A percentile compares a stretch with the other conserved stretches of the same genome.
Evolutionary conservation across 92 coral and sea anemone species (phyloP).

Genomic region (Epizoanthus scotinus): DNA sequence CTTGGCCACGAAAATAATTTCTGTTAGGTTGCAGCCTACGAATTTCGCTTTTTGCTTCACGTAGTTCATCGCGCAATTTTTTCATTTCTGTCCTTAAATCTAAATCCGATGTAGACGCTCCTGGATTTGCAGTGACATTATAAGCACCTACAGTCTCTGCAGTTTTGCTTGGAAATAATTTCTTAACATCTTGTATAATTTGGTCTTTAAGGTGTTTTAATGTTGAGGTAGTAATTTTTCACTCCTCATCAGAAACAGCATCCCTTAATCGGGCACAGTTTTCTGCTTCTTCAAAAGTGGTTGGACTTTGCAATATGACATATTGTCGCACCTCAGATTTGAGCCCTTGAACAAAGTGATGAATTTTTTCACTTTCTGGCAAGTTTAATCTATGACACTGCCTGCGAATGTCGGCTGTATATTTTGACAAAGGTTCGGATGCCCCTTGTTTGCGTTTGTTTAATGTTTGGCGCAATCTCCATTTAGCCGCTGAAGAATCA

Average conservation of each 20-base stretch:
- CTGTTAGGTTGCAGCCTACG: no score
- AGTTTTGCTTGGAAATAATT: no score
- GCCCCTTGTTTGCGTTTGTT: slow-evolving; percentile 24
- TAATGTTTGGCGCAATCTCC: slow-evolving; percentile 33
- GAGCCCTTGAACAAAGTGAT: slow-evolving; percentile 25
- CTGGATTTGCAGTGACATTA: no score
- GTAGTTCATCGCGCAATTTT: no score
- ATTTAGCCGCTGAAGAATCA: slow-evolving; percentile 11
- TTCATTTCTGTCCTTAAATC: no score
- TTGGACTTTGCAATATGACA: slow-evolving; percentile 4
- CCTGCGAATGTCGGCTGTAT: slow-evolving; percentile 33
- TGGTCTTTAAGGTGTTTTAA: no score
- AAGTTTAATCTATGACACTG: slow-evolving; percentile 28
- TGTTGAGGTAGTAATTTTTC: no score
- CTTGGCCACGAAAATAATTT: no score
- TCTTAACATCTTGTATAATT: no score
- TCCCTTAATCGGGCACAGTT: slow-evolving; percentile 3
- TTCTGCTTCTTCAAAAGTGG: slow-evolving; percentile 18
- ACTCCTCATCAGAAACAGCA: neutral
- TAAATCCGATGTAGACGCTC: no score
- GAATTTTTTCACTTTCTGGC: slow-evolving; percentile 19
- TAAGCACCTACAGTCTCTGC: no score
- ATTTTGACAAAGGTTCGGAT: slow-evolving; percentile 14
- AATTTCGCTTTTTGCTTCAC: no score
- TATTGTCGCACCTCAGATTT: neutral